A percentile compares a stretch with the other conserved stretches of the same genome.
These are phyloP conservation scores for Eustalomyia histrio DNA, from an alignment of 2,888 invertebrate genomes.

Conservation along the genomic window DNA sequence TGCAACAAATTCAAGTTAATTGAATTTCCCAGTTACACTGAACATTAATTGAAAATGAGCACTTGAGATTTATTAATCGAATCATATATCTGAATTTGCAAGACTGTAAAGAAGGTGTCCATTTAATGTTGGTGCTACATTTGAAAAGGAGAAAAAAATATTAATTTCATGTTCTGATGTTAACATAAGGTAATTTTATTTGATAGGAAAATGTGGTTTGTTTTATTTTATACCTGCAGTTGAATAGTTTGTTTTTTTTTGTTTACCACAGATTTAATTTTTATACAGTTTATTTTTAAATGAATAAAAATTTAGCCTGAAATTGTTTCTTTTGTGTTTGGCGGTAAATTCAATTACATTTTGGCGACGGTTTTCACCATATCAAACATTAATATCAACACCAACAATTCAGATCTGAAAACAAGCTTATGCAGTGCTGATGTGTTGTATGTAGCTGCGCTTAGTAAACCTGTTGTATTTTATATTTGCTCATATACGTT, in stretches of 20 bases:
- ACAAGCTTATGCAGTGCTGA: background rate
- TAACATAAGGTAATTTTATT: slow-evolving; percentile 35
- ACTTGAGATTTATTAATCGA: background rate
- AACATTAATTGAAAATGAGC: background rate
- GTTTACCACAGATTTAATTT: slow-evolving; percentile 28
- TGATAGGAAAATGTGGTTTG: slow-evolving; percentile 15
- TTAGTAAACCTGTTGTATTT: background rate
- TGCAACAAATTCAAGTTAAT: slow-evolving; percentile 77
- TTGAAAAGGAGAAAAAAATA: slow-evolving; percentile 19
- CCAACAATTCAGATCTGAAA: slow-evolving; percentile 5
- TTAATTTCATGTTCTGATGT: slow-evolving; percentile 7
- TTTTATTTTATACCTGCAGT: slow-evolving; percentile 25
- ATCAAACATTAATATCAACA: slow-evolving; percentile 50
- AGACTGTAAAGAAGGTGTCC: background rate
- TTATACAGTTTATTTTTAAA: slow-evolving; percentile 47
- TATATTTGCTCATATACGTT: background rate
- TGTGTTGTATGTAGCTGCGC: too few relatives aligned
- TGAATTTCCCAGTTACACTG: slow-evolving; percentile 58
- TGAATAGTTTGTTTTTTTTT: slow-evolving; percentile 14
- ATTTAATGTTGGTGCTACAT: background rate
- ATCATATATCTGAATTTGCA: background rate
- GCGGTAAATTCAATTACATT: slow-evolving; percentile 75
- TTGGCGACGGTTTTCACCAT: slow-evolving; percentile 61
- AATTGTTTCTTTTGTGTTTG: slow-evolving; percentile 75
- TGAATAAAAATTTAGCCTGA: slow-evolving; percentile 75